Percentiles rank a stretch among this genome's conserved stretches.
Conservation (phyloP, 2,888 invertebrate species). For the Galeopsomyia nigrocyanea region DNA sequence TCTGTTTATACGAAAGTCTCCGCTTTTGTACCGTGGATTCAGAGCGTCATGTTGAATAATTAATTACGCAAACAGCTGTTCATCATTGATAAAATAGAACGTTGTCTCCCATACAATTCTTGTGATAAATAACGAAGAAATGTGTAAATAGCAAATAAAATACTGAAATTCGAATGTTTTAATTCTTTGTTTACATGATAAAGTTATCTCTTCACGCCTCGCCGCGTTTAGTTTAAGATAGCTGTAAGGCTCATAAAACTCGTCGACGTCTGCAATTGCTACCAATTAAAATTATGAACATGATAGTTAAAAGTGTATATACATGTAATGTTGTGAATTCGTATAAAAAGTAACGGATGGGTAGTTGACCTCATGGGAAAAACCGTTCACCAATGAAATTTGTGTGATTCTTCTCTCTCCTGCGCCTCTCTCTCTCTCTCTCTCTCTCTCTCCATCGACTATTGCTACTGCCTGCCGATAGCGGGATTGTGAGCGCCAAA, state of each 20-base stretch:
- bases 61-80: not conserved
- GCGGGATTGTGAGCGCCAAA: slow-evolving; percentile 29
- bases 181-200: too few species aligned
- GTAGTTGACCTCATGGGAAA: slow-evolving; percentile 37
- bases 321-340: not conserved
- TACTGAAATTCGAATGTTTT: too few species aligned
- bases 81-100: not conserved
- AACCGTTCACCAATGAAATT: slow-evolving; percentile 33
- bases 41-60: slow-evolving; percentile 50
- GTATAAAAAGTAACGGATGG: slow-evolving; percentile 36
- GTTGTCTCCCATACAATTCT: not conserved
- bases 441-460: not conserved
- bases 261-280: too few species aligned
- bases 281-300: too few species aligned
- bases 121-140: not conserved
- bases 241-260: too few species aligned
- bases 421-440: not conserved
- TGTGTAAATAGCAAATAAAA: slow-evolving; percentile 10
- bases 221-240: too few species aligned
- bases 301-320: not conserved
- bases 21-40: slow-evolving; percentile 62
- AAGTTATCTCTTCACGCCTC: too few species aligned
- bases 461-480: slow-evolving; percentile 3
- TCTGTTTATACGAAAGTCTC: slow-evolving; percentile 66
- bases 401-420: not conserved